Conservation (phyloP, 1,140 invertebrate species). For the Rhynchophorus ferrugineus region DNA sequence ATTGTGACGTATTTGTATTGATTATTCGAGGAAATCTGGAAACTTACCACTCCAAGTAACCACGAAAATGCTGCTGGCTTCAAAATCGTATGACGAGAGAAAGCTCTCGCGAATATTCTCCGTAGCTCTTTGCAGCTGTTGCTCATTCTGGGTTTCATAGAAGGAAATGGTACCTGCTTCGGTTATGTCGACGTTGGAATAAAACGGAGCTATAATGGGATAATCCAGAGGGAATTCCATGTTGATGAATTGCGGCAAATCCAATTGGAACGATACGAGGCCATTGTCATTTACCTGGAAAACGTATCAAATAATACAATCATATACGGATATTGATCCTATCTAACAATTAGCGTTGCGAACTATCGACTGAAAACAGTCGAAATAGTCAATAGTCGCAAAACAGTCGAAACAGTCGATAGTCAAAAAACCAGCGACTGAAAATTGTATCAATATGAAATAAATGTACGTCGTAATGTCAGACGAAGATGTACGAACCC, state of each 20-base stretch:
- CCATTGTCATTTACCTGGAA: conserved; percentile 87
- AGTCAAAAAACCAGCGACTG: too few relatives aligned
- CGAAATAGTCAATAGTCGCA: too few relatives aligned
- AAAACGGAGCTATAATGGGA: conserved; percentile 83
- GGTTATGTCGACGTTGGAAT: conserved; percentile 83
- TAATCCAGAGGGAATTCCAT: conserved; percentile 85
- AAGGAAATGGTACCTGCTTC: conserved; percentile 66
- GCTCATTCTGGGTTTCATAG: conserved; percentile 61
- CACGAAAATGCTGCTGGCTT: conserved; percentile 51
- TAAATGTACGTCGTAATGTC: not conserved
- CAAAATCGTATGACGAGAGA: conserved; percentile 58
- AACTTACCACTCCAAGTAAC: conserved; percentile 56
- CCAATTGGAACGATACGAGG: conserved; percentile 79
- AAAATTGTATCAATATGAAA: conserved; percentile 5
- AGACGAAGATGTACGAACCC: too few relatives aligned
- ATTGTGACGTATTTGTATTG: too few relatives aligned
- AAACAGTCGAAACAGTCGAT: too few relatives aligned
- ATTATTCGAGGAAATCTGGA: too few relatives aligned
- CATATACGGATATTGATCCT: too few relatives aligned
- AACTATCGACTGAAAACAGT: too few relatives aligned
- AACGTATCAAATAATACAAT: conserved; percentile 2
- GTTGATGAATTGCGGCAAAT: conserved; percentile 78
- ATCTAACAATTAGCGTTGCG: too few relatives aligned
- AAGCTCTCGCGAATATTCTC: conserved; percentile 63
- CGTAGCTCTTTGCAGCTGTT: conserved; percentile 56